Percentiles rank a stretch among this genome's conserved stretches.
Conservation (phyloP, 1,140 invertebrate genomes). For the Spodoptera frugiperda region DNA sequence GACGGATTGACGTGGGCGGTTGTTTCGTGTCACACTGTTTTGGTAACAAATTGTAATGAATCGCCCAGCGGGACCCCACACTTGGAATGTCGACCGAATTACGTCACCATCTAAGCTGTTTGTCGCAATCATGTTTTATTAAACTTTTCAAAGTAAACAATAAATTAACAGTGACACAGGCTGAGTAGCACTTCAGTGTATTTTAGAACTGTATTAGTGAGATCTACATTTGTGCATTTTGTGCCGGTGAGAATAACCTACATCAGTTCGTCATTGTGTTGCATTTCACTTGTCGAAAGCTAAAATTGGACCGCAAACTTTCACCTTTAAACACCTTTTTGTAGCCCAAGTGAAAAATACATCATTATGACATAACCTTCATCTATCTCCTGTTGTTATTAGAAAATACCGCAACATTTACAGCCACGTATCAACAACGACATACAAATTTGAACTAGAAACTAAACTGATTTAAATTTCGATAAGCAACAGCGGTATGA, state of each 20-base stretch:
- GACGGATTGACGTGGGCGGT: constrained; percentile 71
- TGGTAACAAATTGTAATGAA: constrained; percentile 83
- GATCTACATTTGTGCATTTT: not conserved
- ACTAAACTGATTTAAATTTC: constrained; percentile 40
- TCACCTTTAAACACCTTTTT: constrained; percentile 17
- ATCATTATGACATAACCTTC: not conserved
- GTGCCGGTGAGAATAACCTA: not conserved
- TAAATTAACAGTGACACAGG: not conserved
- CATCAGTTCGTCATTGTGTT: not conserved
- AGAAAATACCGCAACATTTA: constrained; percentile 19
- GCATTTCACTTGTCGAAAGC: not conserved
- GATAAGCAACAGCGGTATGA: constrained; percentile 54
- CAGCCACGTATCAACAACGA: constrained; percentile 26
- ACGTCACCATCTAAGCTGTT: constrained; percentile 64
- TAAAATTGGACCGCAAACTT: constrained; percentile 9
- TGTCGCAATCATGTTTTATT: constrained; percentile 9
- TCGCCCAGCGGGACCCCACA: constrained; percentile 77
- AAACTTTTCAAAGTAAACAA: not conserved
- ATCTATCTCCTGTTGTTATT: not conserved
- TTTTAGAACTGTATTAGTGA: too few relatives aligned
- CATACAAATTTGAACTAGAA: constrained; percentile 41
- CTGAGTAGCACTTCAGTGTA: not conserved
- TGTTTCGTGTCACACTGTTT: constrained; percentile 80
- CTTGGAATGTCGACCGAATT: constrained; percentile 70
- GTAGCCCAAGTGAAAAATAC: not conserved